phyloP scores from a whole-genome alignment of 2,113 vertebrate species.

The Gobio gobio region DNA sequence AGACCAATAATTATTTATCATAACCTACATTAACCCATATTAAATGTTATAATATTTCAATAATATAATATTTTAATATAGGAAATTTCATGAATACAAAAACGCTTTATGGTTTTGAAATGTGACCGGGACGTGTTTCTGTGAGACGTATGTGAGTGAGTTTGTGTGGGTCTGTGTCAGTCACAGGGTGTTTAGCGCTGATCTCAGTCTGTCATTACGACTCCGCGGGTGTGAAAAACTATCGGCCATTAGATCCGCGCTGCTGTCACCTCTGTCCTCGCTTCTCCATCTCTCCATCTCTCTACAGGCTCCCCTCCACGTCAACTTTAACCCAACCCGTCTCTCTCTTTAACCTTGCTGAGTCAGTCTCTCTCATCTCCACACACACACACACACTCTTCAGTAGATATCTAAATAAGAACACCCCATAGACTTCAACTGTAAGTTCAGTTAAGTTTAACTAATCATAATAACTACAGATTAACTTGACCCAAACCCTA shows the following conservation, averaged over 20 bases:
- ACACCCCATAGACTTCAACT: background rate
- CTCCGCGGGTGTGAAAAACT: conserved; percentile 56
- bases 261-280: conserved; percentile 43
- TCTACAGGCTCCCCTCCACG: conserved; percentile 32
- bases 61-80: no score
- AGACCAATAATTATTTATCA: background rate
- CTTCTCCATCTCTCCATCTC: conserved; percentile 46
- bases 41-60: no score
- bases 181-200: conserved; percentile 40
- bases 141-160: background rate
- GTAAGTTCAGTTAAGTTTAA: background rate
- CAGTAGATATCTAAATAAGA: background rate
- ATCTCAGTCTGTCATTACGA: conserved; percentile 48
- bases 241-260: conserved; percentile 44
- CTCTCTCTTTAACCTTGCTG: conserved; percentile 13
- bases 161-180: conserved; percentile 15
- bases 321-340: conserved; percentile 44
- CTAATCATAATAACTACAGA: background rate
- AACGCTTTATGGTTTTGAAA: background rate
- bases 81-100: no score
- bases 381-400: background rate
- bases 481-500: background rate
- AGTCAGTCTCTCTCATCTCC: background rate
- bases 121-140: background rate
- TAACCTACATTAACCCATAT: no score